These are phyloP conservation scores for Myotis pilosus DNA, from an alignment of 2,797 vertebrate species.

Conservation along the genomic window DNA sequence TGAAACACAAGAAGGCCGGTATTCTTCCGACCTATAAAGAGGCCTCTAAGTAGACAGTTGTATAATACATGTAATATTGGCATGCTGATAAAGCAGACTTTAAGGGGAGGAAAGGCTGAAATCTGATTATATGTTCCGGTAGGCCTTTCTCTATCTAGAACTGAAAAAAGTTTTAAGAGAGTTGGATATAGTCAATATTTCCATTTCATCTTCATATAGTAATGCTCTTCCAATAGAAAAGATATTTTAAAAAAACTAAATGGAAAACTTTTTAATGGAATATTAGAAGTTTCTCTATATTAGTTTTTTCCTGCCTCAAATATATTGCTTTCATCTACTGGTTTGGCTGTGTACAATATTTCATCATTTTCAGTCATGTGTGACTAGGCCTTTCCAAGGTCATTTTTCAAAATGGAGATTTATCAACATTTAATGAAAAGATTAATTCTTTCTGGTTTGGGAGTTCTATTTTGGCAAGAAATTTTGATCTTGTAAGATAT, in stretches of 20 bases:
- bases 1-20: not conserved
- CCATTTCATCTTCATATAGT: constrained; percentile 46
- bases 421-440: constrained; percentile 47
- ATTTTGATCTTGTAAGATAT: not conserved
- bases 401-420: constrained; percentile 31
- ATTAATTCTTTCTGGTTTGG: constrained; percentile 49
- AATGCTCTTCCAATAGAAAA: constrained; percentile 12
- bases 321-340: not conserved
- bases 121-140: not conserved
- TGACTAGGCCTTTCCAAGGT: constrained; percentile 35
- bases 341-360: not conserved
- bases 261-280: not conserved
- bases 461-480: constrained; percentile 18
- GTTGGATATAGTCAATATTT: not conserved
- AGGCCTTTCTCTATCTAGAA: not conserved
- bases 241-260: not conserved
- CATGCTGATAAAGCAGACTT: not conserved
- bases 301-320: not conserved
- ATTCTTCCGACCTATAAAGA: not conserved
- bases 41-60: not conserved
- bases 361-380: not conserved
- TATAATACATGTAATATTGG: not conserved
- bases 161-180: not conserved
- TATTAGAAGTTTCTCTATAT: not conserved
- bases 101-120: not conserved